A percentile compares a stretch with the other conserved stretches of the same genome.
phyloP scores from a whole-genome alignment of 2,888 invertebrate genomes.

The Clitarchus hookeri region DNA sequence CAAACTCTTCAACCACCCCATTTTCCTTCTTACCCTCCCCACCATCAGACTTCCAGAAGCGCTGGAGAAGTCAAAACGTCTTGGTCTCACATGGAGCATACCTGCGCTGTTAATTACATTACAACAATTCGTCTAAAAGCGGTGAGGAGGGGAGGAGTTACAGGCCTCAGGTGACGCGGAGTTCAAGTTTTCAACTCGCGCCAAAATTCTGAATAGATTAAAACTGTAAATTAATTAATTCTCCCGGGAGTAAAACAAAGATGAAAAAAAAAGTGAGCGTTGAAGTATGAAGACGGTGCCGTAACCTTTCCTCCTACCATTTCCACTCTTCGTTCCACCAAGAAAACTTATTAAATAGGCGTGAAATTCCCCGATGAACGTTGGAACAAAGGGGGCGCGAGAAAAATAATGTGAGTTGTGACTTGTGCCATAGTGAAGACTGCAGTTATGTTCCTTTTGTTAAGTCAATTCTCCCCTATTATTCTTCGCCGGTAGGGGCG shows the following conservation, averaged over 20 bases:
- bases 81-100: neutral
- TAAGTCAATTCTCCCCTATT: neutral
- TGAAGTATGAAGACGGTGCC: too few species aligned
- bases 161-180: neutral
- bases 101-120: neutral
- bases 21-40: too few species aligned
- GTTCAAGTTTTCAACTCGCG: neutral
- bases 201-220: conserved; percentile 16
- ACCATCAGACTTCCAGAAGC: neutral
- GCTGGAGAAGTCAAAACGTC: neutral
- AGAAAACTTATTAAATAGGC: too few species aligned
- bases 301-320: too few species aligned
- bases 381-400: too few species aligned
- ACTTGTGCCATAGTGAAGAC: neutral
- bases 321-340: too few species aligned
- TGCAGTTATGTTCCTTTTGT: neutral
- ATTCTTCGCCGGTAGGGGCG: neutral
- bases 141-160: neutral
- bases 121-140: neutral
- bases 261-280: neutral
- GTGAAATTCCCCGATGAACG: too few species aligned
- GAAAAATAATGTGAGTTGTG: neutral
- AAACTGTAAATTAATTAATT: conserved; percentile 17
- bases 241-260: neutral
- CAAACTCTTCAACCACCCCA: too few species aligned